Percentiles rank a stretch among this genome's conserved stretches.
Conservation (phyloP, 2,888 invertebrate species). For the Parnassius mnemosyne region DNA sequence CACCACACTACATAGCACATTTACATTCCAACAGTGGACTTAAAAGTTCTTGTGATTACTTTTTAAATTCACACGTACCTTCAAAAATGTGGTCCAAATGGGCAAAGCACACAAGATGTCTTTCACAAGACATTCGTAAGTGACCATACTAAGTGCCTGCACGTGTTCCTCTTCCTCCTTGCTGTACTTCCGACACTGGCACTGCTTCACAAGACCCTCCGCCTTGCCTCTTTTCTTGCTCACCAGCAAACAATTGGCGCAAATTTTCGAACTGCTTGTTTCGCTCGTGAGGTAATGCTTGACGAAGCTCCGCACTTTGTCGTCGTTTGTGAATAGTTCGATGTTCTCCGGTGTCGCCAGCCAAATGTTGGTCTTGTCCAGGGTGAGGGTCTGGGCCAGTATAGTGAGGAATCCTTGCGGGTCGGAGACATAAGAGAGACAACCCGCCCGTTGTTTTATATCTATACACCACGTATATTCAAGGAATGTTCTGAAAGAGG, state of each 20-base stretch:
- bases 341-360: slow-evolving; percentile 83
- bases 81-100: slow-evolving; percentile 78
- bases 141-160: slow-evolving; percentile 83
- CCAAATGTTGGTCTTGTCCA: slow-evolving; percentile 86
- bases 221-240: slow-evolving; percentile 38
- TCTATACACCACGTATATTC: slow-evolving; percentile 86
- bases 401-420: slow-evolving; percentile 89
- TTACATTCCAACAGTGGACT: no score
- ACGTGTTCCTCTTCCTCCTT: slow-evolving; percentile 75
- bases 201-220: slow-evolving; percentile 31
- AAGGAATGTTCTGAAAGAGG: slow-evolving; percentile 80
- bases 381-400: slow-evolving; percentile 88
- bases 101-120: slow-evolving; percentile 89
- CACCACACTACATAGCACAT: no score
- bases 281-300: slow-evolving; percentile 80
- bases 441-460: slow-evolving; percentile 94
- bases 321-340: slow-evolving; percentile 88
- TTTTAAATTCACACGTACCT: neutral
- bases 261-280: slow-evolving; percentile 16
- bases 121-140: slow-evolving; percentile 89
- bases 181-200: slow-evolving; percentile 55
- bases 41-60: no score
- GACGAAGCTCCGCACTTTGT: slow-evolving; percentile 84
- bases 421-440: slow-evolving; percentile 92
- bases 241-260: slow-evolving; percentile 37